These are phyloP conservation scores for Cheirogaleus major DNA, from an alignment of 2,797 vertebrate genomes.

Conservation along the genomic window DNA sequence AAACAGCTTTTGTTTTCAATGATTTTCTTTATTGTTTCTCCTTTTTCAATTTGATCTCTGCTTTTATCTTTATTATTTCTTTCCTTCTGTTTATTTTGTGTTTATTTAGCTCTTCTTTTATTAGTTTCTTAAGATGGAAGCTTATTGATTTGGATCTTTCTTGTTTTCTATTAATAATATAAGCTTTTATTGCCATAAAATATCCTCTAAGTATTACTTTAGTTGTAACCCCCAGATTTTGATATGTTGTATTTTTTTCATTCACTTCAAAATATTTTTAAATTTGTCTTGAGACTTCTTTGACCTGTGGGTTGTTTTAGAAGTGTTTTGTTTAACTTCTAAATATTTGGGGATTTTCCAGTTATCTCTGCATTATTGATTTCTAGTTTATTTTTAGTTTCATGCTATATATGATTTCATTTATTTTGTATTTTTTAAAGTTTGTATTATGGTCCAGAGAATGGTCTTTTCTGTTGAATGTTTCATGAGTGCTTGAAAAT, in stretches of 20 bases:
- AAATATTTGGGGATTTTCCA: constrained; percentile 4
- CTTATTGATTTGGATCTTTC: neutral
- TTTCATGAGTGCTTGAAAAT: constrained; percentile 28
- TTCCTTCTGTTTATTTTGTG: neutral
- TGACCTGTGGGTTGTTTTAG: neutral
- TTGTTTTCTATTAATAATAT: neutral
- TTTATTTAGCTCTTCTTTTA: neutral
- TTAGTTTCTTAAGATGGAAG: neutral
- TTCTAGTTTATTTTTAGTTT: neutral
- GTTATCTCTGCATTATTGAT: neutral
- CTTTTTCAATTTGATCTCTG: neutral
- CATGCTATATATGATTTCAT: neutral
- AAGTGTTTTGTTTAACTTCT: neutral
- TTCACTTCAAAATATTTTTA: constrained; percentile 4
- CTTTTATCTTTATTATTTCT: neutral
- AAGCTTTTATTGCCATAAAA: neutral
- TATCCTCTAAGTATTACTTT: neutral
- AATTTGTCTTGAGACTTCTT: neutral
- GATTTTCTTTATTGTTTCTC: neutral
- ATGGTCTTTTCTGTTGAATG: neutral
- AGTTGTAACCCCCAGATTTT: neutral
- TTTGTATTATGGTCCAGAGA: neutral
- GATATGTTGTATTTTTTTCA: neutral
- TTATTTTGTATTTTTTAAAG: neutral
- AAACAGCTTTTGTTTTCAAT: neutral